A percentile compares a stretch with the other conserved stretches of the same genome.
phyloP scores from a whole-genome alignment of 2,113 vertebrate genomes.

The Lepus americanus region DNA sequence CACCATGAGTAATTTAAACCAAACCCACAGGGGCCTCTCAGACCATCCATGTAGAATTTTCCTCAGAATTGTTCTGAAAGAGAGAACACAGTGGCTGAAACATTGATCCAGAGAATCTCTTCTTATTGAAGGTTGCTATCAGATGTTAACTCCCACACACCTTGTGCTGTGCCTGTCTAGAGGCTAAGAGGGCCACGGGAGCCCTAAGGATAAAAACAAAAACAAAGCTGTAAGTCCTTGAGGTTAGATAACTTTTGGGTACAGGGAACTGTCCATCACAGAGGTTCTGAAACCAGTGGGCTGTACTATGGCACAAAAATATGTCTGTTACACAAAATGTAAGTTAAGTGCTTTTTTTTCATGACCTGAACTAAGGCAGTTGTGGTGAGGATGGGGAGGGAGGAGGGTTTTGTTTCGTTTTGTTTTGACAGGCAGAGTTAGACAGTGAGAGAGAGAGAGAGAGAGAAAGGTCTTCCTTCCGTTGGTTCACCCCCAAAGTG shows the following conservation, averaged over 20 bases:
- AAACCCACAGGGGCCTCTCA: not conserved
- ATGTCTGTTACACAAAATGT: not conserved
- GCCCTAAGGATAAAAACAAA: not conserved
- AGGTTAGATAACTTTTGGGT: not conserved
- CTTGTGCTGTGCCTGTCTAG: not conserved
- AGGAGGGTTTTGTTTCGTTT: not conserved
- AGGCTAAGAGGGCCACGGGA: not conserved
- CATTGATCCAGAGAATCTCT: not conserved
- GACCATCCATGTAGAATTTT: not conserved
- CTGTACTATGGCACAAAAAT: not conserved
- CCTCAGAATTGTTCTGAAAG: conserved; percentile 7
- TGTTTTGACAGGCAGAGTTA: too few species aligned
- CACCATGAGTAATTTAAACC: not conserved
- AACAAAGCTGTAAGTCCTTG: not conserved
- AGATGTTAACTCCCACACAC: not conserved
- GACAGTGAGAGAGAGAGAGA: too few species aligned
- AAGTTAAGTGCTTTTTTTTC: conserved; percentile 10
- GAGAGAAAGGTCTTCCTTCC: too few species aligned
- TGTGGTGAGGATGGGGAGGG: not conserved
- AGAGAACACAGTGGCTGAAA: not conserved
- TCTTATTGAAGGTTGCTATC: conserved; percentile 22
- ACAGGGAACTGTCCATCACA: not conserved
- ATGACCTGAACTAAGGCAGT: not conserved
- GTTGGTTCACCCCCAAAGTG: too few species aligned
- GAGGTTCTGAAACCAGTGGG: not conserved